Percentiles rank a stretch among this genome's conserved stretches.
Conservation (phyloP, 2,113 vertebrate genomes). For the Nicator chloris region DNA sequence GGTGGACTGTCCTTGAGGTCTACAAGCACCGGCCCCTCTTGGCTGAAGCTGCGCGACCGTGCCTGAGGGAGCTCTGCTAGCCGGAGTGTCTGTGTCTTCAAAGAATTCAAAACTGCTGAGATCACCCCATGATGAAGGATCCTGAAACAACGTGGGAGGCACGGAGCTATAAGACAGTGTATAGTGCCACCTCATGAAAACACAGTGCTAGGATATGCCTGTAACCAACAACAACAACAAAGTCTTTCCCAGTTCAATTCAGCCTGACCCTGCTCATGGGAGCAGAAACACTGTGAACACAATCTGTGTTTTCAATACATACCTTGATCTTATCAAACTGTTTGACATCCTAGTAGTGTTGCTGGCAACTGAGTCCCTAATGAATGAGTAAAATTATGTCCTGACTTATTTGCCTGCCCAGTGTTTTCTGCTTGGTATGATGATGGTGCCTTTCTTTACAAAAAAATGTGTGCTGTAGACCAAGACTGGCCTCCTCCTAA, state of each 20-base stretch:
- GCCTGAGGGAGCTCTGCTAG: conserved; percentile 74
- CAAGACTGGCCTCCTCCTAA: not conserved
- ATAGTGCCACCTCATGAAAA: conserved; percentile 68
- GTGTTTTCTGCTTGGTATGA: not conserved
- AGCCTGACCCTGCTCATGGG: not conserved
- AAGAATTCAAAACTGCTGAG: conserved; percentile 78
- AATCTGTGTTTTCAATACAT: not conserved
- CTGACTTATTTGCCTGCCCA: not conserved
- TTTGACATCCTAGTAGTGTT: not conserved
- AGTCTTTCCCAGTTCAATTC: not conserved
- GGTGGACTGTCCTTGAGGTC: conserved; percentile 63
- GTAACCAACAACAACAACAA: not conserved
- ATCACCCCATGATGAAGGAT: conserved; percentile 83
- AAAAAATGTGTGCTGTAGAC: not conserved
- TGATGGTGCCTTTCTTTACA: not conserved
- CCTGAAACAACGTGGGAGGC: conserved; percentile 86
- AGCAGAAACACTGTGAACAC: not conserved
- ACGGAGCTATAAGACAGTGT: conserved; percentile 76
- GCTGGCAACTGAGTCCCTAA: not conserved
- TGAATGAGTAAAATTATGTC: not conserved
- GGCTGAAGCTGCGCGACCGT: conserved; percentile 70
- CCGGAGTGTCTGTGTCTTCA: conserved; percentile 75
- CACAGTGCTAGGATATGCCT: conserved; percentile 45
- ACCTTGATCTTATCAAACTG: not conserved
- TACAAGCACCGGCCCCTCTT: conserved; percentile 66